Evolutionary conservation across 53 echinoderm and acorn worm genomes (phyloP).

Genomic region (Luidia sarsii): DNA sequence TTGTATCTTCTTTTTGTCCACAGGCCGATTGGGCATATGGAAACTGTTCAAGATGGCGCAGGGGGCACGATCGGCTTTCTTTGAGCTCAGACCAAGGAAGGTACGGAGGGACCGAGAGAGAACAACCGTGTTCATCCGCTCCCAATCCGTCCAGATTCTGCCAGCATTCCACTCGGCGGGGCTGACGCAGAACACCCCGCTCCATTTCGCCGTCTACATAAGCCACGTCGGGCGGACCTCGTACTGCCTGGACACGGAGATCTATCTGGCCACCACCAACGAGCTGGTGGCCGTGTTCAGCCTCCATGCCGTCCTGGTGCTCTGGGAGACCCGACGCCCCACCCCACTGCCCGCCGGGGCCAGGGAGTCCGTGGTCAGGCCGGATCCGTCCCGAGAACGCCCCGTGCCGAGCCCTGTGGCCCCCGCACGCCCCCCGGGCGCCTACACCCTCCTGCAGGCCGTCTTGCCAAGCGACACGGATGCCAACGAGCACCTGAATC

Average conservation of each 20-base stretch:
- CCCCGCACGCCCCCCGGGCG: neutral
- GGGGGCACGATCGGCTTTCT: conserved; percentile 14
- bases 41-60: conserved; percentile 9
- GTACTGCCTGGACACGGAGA: conserved; percentile 1
- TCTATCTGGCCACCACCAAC: neutral
- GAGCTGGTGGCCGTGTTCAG: neutral
- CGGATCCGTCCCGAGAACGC: neutral
- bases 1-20: neutral
- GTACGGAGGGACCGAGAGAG: neutral
- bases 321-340: conserved; percentile 1
- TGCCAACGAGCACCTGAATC: conserved; percentile 33
- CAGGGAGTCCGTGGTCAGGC: neutral
- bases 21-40: conserved; percentile 44
- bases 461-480: conserved; percentile 50
- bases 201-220: conserved; percentile 3
- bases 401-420: neutral
- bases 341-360: neutral
- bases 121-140: neutral
- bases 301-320: conserved; percentile 11
- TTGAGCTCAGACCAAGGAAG: neutral
- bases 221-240: conserved; percentile 49
- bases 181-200: neutral
- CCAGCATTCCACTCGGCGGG: conserved; percentile 12
- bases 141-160: conserved; percentile 10
- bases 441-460: neutral